These are phyloP conservation scores for Passer domesticus DNA, from an alignment of 2,113 vertebrate species.

Conservation along the genomic window DNA sequence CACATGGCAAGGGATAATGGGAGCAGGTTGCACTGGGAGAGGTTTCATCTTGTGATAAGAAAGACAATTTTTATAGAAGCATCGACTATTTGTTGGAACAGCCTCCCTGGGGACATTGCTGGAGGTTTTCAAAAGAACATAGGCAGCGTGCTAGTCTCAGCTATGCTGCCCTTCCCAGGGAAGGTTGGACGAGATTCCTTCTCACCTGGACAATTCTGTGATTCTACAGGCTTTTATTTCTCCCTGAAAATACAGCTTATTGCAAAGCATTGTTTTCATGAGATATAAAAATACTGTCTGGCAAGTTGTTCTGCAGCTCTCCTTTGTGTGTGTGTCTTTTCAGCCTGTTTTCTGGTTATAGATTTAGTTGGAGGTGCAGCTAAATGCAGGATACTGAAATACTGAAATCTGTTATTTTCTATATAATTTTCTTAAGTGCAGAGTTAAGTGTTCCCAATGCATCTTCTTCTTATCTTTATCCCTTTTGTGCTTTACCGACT, in stretches of 20 bases:
- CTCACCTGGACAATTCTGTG: not conserved
- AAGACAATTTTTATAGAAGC: not conserved
- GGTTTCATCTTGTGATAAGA: not conserved
- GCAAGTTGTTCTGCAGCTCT: not conserved
- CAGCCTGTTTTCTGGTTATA: not conserved
- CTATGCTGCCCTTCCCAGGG: not conserved
- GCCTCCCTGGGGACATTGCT: not conserved
- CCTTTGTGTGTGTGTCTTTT: not conserved
- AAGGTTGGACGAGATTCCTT: not conserved
- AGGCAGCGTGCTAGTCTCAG: not conserved
- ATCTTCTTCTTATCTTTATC: not conserved
- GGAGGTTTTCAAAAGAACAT: not conserved
- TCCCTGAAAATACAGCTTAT: not conserved
- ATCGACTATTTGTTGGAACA: rapidly evolving
- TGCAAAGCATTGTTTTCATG: not conserved
- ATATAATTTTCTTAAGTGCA: not conserved
- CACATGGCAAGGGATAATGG: rapidly evolving
- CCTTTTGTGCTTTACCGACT: not conserved
- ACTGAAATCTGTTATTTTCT: not conserved
- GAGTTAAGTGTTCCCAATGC: not conserved
- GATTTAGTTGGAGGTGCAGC: not conserved
- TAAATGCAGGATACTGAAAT: not conserved
- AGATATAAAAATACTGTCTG: not conserved
- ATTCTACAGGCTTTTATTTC: not conserved
- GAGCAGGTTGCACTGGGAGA: not conserved